Conservation (phyloP, 37 sponge, comb jelly and placozoan genomes). For the Spongilla lacustris region DNA sequence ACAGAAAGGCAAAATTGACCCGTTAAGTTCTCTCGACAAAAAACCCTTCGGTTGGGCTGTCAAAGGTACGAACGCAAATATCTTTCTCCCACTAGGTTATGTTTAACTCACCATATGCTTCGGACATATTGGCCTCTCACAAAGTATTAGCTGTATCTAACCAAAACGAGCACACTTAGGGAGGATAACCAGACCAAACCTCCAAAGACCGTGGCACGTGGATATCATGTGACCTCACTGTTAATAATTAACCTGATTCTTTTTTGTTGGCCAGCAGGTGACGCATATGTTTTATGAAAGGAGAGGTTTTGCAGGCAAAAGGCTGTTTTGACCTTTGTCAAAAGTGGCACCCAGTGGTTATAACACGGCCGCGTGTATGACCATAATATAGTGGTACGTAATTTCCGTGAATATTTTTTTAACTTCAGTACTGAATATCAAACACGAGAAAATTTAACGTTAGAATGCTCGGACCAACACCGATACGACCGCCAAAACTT, state of each 20-base stretch:
- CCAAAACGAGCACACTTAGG: not conserved
- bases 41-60: not conserved
- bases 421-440: too few species aligned
- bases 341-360: too few species aligned
- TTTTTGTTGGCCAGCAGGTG: too few species aligned
- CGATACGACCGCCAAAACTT: too few species aligned
- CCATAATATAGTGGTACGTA: too few species aligned
- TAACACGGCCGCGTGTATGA: too few species aligned
- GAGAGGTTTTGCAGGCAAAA: too few species aligned
- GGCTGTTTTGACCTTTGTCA: too few species aligned
- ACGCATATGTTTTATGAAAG: too few species aligned
- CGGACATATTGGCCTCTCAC: slow-evolving; percentile 55
- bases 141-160: not conserved
- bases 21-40: not conserved
- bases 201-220: not conserved
- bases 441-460: too few species aligned
- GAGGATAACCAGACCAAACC: not conserved
- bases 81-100: not conserved
- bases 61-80: not conserved
- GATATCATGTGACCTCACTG: not conserved
- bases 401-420: too few species aligned
- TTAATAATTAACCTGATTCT: not conserved
- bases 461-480: too few species aligned
- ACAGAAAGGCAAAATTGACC: not conserved
- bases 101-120: slow-evolving; percentile 72